Conservation (phyloP, 2,113 vertebrate genomes). For the Apus apus region DNA sequence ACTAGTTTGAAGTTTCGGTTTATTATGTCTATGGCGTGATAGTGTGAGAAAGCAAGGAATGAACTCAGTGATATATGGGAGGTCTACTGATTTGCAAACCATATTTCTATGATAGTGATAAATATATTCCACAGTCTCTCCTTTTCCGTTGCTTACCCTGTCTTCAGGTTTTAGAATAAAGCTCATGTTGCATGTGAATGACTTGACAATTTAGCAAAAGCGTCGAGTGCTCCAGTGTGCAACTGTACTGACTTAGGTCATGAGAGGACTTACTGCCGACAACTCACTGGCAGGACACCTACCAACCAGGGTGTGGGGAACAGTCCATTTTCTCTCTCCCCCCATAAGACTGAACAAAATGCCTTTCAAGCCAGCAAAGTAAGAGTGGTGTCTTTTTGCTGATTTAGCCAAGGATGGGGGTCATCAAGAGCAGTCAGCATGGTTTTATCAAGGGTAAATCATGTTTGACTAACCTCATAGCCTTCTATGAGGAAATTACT, state of each 20-base stretch:
- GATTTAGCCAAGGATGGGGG: too few relatives aligned
- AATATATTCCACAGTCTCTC: background rate
- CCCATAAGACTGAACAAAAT: too few relatives aligned
- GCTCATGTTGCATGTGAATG: background rate
- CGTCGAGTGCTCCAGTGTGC: background rate
- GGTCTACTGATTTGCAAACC: background rate
- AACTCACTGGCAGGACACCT: background rate
- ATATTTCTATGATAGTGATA: background rate
- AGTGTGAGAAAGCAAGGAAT: background rate
- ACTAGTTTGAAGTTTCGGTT: background rate
- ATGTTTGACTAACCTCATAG: too few relatives aligned
- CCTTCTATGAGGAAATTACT: too few relatives aligned
- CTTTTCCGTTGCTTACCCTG: background rate
- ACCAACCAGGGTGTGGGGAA: background rate
- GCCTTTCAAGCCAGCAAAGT: too few relatives aligned
- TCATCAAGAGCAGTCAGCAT: too few relatives aligned
- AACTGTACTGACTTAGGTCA: background rate
- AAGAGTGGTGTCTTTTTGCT: too few relatives aligned
- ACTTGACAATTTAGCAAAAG: background rate
- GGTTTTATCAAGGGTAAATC: too few relatives aligned
- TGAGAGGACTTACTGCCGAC: background rate
- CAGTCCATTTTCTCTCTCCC: too few relatives aligned
- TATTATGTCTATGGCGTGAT: background rate
- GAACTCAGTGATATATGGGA: accelerated
- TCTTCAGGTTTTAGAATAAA: background rate